Base-by-base conservation (phyloP, 2,113 vertebrate species). In the Heptranchias perlo region DNA sequence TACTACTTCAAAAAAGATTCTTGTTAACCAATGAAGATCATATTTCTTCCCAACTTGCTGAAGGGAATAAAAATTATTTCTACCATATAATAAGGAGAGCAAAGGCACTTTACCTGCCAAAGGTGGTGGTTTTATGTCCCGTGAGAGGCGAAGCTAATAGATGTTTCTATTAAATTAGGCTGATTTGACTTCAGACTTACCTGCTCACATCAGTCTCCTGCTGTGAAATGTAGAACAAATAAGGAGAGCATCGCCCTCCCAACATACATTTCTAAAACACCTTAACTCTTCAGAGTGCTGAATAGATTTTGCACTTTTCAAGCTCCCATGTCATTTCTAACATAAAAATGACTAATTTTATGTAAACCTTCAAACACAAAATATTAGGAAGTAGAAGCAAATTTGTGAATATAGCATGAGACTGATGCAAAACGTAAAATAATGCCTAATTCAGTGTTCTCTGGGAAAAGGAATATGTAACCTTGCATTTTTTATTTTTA, bases 151-250 rank as follows among this genome's bases (percentile, higher is more conserved):
- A 52, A 69, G 64, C 64, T 73, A 69, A 95, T 69, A 95, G 94
- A 95, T 73, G 44, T 95, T 69, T 95, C 65, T 65, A 95, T 52
- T 95, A 69, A 69, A 69, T 95, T 73, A 69, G 47, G 64, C 14
- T 95, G 65, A 69, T 95, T 69, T 95, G 94, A 95, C 47, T 95
- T 95, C 94, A 95, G 94, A 49, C 65, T 69, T 67, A 47, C 44
- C 39, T 69, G 92, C 62, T 64, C 39, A 65, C 18, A 94, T 67
- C 62, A 67, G 62, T 65, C 62, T 67, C 62, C 64, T 94, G 94
- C 94, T 69, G 64, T 69, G 94, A 52, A 95, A 65, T 6, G 64
- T 49, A 69, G 65, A 73, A 95, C 94, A 73, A 95, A 95, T 52
- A 69, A 95, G 61, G 44, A 95, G 39, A 49, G 47, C 31, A 49